Percentiles rank a stretch among this genome's conserved stretches.
Conservation (phyloP, 2,888 invertebrate genomes). For the Aethes cnicana region DNA sequence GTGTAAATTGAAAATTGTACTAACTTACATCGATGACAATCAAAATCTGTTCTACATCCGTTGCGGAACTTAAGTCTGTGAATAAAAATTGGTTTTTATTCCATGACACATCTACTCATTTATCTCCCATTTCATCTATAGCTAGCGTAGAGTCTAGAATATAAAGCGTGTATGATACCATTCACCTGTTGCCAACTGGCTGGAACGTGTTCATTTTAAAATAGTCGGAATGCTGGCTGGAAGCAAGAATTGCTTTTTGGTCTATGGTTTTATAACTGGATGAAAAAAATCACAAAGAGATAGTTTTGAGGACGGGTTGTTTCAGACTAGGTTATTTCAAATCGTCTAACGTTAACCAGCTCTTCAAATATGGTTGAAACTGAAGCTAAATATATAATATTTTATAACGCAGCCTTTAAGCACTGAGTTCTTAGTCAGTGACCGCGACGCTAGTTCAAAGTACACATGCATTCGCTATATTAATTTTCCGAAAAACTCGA, state of each 20-base stretch:
- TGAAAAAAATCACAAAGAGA: neutral
- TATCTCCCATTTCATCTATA: constrained; percentile 1
- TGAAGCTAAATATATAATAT: too few relatives aligned
- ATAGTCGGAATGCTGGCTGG: constrained; percentile 11
- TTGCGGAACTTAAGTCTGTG: neutral
- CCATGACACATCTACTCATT: neutral
- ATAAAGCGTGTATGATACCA: constrained; percentile 13
- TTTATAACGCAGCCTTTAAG: too few relatives aligned
- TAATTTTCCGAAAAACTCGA: too few relatives aligned
- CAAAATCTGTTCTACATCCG: neutral
- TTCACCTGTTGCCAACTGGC: constrained; percentile 27
- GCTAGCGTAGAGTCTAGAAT: constrained; percentile 15
- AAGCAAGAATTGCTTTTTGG: constrained; percentile 7
- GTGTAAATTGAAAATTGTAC: too few relatives aligned
- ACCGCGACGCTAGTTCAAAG: too few relatives aligned
- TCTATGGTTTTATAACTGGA: constrained; percentile 1
- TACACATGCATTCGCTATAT: too few relatives aligned
- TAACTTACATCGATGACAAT: too few relatives aligned
- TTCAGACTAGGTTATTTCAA: too few relatives aligned
- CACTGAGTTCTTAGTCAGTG: too few relatives aligned
- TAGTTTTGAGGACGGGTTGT: too few relatives aligned
- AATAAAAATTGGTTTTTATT: neutral
- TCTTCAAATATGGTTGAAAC: too few relatives aligned
- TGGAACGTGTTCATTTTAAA: constrained; percentile 22
- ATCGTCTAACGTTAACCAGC: too few relatives aligned